Evolutionary conservation across 2,113 vertebrate species (phyloP).

Genomic region (Maylandia zebra): DNA sequence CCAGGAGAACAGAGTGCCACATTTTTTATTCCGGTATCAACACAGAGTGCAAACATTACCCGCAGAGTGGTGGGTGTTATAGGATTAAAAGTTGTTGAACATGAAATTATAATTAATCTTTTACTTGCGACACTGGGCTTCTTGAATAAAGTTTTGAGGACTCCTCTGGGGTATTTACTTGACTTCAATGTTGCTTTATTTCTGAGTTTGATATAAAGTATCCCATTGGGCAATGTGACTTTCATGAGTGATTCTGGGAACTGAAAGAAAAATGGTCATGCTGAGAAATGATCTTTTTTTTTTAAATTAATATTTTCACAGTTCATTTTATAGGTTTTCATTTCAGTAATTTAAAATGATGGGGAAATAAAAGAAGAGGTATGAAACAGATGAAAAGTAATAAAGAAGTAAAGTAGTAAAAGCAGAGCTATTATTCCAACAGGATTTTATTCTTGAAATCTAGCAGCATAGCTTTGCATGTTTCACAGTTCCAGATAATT

Average conservation of each 20-base stretch:
- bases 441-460: not conserved
- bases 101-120: conserved; percentile 3
- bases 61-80: not conserved
- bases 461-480: not conserved
- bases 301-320: not conserved
- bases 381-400: not conserved
- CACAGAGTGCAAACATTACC: not conserved
- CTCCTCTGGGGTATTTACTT: not conserved
- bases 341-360: not conserved
- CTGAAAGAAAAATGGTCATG: not conserved
- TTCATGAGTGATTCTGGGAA: not conserved
- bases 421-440: not conserved
- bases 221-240: not conserved
- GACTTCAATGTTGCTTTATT: not conserved
- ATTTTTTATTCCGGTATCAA: not conserved
- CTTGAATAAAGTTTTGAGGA: not conserved
- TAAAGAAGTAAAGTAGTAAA: not conserved
- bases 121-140: not conserved
- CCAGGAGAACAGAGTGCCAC: not conserved
- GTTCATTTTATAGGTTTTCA: not conserved
- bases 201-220: not conserved
- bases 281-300: not conserved
- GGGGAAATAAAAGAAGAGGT: not conserved
- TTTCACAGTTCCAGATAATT: not conserved
- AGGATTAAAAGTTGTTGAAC: conserved; percentile 1